Evolutionary conservation across 2,888 invertebrate species (phyloP).

Genomic region (Pseudococcus viburni): DNA sequence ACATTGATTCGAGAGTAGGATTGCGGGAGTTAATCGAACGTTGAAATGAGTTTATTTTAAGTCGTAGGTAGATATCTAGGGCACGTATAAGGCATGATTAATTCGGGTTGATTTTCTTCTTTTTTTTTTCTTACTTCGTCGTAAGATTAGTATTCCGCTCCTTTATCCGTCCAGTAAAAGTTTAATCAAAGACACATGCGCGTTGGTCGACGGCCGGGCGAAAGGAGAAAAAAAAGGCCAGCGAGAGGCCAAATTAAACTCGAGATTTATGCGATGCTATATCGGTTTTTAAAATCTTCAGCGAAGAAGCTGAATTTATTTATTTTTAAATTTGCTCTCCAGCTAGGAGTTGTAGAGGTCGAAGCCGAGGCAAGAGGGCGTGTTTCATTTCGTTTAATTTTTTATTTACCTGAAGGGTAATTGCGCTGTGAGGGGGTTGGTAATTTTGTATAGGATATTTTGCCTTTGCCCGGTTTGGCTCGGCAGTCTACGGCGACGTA

Average conservation of each 20-base stretch:
- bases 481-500: not conserved
- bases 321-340: not conserved
- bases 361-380: not conserved
- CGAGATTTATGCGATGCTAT: constrained; percentile 35
- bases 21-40: constrained; percentile 35
- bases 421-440: not conserved
- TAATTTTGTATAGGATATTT: constrained; percentile 5
- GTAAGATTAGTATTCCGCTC: constrained; percentile 10
- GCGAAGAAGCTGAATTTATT: constrained; percentile 10
- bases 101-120: constrained; percentile 28
- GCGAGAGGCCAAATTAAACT: constrained; percentile 12
- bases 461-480: not conserved
- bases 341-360: not conserved
- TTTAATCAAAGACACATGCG: constrained; percentile 35
- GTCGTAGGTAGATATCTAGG: constrained; percentile 16
- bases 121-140: not conserved
- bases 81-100: constrained; percentile 36
- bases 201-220: not conserved
- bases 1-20: constrained; percentile 18
- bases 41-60: constrained; percentile 35
- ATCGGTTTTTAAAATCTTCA: constrained; percentile 25
- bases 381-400: constrained; percentile 17
- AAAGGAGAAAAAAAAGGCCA: not conserved
- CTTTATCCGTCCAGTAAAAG: constrained; percentile 27
- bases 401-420: constrained; percentile 22